A percentile compares a stretch with the other conserved stretches of the same genome.
phyloP scores from a whole-genome alignment of 1,140 invertebrate genomes.

The Schlechtendalia chinensis region DNA sequence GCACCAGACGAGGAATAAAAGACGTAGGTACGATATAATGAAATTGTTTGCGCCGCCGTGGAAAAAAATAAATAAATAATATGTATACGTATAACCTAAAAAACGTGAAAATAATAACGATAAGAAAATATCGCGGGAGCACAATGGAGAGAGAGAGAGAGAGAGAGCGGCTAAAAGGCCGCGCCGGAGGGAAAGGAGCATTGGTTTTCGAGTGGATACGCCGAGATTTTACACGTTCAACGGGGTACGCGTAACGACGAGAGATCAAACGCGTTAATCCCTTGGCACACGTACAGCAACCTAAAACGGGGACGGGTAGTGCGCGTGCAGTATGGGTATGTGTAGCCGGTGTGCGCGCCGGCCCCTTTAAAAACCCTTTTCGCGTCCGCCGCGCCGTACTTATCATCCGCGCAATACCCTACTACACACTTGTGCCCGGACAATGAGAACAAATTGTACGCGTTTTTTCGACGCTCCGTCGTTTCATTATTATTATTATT shows the following conservation, averaged over 20 bases:
- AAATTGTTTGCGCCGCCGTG: too few species aligned
- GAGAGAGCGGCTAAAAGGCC: not conserved
- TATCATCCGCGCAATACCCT: not conserved
- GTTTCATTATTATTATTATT: too few species aligned
- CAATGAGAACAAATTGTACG: slow-evolving; percentile 6
- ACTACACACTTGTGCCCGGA: slow-evolving; percentile 1
- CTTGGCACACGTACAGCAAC: not conserved
- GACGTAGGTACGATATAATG: too few species aligned
- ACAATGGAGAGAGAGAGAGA: too few species aligned
- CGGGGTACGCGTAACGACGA: not conserved
- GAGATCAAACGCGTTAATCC: slow-evolving; percentile 34
- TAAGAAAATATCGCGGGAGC: slow-evolving; percentile 1
- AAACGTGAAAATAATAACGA: not conserved
- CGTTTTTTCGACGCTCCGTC: not conserved
- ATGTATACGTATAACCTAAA: not conserved
- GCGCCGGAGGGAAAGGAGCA: not conserved
- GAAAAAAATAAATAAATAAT: too few species aligned
- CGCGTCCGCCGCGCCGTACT: not conserved
- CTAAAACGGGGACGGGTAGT: too few species aligned
- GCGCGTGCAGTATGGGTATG: too few species aligned
- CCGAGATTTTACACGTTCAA: too few species aligned
- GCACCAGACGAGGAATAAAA: not conserved
- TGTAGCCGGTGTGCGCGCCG: not conserved
- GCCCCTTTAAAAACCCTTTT: not conserved
- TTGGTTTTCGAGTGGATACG: slow-evolving; percentile 23